Conservation (phyloP, 1,140 invertebrate species). For the Drosophila equinoxialis region DNA sequence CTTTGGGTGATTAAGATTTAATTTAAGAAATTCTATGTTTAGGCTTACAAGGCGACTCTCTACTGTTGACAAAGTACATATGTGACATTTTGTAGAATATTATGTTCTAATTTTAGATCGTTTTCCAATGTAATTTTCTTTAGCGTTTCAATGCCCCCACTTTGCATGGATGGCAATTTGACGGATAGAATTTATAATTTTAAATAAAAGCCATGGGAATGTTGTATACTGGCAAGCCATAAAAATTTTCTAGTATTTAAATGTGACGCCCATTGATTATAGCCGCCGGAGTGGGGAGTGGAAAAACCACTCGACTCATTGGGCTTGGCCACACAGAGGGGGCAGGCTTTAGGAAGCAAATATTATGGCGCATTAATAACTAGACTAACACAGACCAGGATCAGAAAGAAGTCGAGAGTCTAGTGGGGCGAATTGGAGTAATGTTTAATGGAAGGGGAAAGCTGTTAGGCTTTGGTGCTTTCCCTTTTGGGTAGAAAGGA, state of each 20-base stretch:
- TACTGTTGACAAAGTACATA: too few relatives aligned
- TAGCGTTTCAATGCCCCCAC: not conserved
- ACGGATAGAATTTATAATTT: constrained; percentile 37
- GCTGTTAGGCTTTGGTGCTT: constrained; percentile 3
- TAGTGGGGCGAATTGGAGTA: too few relatives aligned
- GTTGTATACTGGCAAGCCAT: constrained; percentile 15
- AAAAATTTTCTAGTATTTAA: constrained; percentile 43
- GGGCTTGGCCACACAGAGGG: constrained; percentile 1
- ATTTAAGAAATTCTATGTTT: constrained; percentile 1
- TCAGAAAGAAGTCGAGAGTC: not conserved
- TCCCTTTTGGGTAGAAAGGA: not conserved
- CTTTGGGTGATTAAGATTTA: not conserved
- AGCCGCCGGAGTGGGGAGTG: not conserved
- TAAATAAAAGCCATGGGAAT: constrained; percentile 12
- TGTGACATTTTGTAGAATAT: not conserved
- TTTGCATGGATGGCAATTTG: not conserved
- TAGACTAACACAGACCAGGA: constrained; percentile 12
- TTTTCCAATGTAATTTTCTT: not conserved
- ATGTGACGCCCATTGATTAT: constrained; percentile 34
- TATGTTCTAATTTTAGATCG: not conserved
- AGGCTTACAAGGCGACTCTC: not conserved
- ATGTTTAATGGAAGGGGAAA: too few relatives aligned
- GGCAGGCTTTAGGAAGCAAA: constrained; percentile 14
- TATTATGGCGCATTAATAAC: constrained; percentile 72
- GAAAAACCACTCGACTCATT: constrained; percentile 2